Evolutionary conservation across 2,797 vertebrate genomes (phyloP).

Genomic region (Siniperca obscura): DNA sequence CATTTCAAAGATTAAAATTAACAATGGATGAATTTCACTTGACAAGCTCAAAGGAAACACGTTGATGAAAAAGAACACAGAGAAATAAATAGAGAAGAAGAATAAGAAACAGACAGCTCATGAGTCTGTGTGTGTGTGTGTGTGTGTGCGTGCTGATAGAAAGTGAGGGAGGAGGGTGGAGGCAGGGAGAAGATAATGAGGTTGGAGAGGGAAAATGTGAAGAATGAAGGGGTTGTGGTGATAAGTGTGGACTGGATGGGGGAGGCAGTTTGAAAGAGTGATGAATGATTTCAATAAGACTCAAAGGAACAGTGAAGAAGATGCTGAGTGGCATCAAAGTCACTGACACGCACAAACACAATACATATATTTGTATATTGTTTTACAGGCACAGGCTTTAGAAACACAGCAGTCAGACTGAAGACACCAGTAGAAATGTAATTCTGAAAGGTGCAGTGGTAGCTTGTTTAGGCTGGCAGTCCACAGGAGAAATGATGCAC

Average conservation of each 20-base stretch:
- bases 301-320: constrained; percentile 2
- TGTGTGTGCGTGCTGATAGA: constrained; percentile 20
- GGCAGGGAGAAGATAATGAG: constrained; percentile 47
- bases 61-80: background rate
- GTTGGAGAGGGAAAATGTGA: constrained; percentile 47
- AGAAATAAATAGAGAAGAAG: constrained; percentile 6
- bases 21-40: constrained; percentile 1
- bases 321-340: background rate
- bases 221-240: constrained; percentile 43
- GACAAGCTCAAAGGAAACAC: constrained; percentile 11
- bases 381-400: background rate
- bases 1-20: background rate
- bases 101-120: constrained; percentile 1
- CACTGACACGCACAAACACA: constrained; percentile 6
- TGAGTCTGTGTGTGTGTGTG: constrained; percentile 1
- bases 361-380: background rate
- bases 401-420: background rate
- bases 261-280: constrained; percentile 30
- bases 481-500: constrained; percentile 12
- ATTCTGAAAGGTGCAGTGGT: background rate
- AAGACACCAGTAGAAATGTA: constrained; percentile 1
- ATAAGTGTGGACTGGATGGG: constrained; percentile 34
- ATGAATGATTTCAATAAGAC: constrained; percentile 36
- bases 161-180: constrained; percentile 37
- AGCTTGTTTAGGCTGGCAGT: constrained; percentile 7